Percentiles rank a stretch among this genome's conserved stretches.
These are phyloP conservation scores for Sycobia sp. DNA, from an alignment of 1,140 invertebrate genomes.

Conservation along the genomic window DNA sequence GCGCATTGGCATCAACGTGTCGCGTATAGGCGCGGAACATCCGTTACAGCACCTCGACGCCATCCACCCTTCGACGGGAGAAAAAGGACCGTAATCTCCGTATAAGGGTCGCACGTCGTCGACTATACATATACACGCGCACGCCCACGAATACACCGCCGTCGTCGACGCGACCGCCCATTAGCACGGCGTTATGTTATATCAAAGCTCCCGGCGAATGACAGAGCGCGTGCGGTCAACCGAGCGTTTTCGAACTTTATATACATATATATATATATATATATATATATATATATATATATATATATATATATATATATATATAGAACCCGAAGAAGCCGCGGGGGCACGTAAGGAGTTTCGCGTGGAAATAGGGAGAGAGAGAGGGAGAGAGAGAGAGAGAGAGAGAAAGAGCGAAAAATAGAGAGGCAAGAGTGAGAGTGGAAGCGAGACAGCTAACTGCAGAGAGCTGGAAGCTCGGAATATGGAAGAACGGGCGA, in stretches of 20 bases:
- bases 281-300: no score
- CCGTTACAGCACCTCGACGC: conserved; percentile 5
- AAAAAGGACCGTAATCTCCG: neutral
- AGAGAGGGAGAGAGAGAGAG: conserved; percentile 23
- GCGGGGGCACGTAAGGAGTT: no score
- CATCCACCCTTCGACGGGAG: no score
- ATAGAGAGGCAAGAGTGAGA: conserved; percentile 24
- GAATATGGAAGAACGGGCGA: no score
- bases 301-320: no score
- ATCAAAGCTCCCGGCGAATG: neutral
- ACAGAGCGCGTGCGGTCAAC: neutral
- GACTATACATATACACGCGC: neutral
- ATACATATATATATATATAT: no score
- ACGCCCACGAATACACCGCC: no score
- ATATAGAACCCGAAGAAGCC: no score
- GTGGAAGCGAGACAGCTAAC: no score
- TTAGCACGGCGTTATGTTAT: no score
- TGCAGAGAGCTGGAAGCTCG: no score
- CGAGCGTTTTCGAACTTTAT: neutral
- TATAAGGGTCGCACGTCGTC: neutral
- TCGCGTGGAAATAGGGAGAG: no score
- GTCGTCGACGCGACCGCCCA: neutral
- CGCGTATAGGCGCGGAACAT: conserved; percentile 5
- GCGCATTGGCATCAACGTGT: neutral
- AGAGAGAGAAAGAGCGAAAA: conserved; percentile 20